Conservation (phyloP, 1,140 invertebrate genomes). For the Sinonovacula constricta region DNA sequence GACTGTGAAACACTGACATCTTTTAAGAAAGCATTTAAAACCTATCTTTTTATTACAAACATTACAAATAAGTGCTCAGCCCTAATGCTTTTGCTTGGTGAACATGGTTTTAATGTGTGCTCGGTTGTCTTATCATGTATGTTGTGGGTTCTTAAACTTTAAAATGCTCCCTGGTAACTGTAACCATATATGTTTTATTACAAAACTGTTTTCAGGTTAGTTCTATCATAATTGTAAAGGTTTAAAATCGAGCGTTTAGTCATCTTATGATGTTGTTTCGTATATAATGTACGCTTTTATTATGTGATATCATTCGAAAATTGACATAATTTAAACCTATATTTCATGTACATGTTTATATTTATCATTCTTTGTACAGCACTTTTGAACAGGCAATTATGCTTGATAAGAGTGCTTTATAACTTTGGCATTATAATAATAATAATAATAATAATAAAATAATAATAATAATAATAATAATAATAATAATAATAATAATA, state of each 20-base stretch:
- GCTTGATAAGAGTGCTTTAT: constrained; percentile 13
- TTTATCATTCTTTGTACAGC: constrained; percentile 3
- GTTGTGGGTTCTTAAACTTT: not conserved
- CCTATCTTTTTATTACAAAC: constrained; percentile 3
- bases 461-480: no score
- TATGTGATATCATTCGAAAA: not conserved
- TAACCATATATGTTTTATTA: not conserved
- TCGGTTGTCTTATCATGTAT: not conserved
- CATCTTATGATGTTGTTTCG: not conserved
- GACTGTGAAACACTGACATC: constrained; percentile 9
- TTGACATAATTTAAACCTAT: not conserved
- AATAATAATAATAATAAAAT: no score
- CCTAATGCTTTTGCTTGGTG: not conserved
- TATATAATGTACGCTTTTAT: not conserved
- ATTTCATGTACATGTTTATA: constrained; percentile 8
- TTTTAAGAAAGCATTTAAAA: constrained; percentile 22
- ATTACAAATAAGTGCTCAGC: not conserved
- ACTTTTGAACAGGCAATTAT: constrained; percentile 11
- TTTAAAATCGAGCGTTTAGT: not conserved
- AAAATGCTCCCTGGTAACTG: not conserved
- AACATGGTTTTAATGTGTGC: not conserved
- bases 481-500: no score
- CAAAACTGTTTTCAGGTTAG: no score
- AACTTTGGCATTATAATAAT: not conserved
- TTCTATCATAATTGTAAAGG: not conserved